These are phyloP conservation scores for Lasioglossum leucozonium DNA, from an alignment of 2,888 invertebrate genomes.

Conservation along the genomic window DNA sequence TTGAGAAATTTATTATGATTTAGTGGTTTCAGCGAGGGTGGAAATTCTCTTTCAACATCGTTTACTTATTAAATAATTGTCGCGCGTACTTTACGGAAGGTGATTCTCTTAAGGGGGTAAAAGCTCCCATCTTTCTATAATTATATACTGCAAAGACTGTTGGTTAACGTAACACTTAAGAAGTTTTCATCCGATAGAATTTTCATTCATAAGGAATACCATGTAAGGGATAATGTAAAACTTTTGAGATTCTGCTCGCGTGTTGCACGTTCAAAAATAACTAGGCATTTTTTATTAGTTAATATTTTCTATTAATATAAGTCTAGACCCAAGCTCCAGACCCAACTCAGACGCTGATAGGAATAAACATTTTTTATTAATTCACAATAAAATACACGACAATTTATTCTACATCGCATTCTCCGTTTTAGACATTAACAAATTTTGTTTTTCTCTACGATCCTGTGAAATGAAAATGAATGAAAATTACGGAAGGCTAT, in stretches of 20 bases:
- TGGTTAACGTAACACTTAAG: not conserved
- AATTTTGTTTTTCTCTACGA: no score
- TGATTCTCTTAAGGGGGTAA: not conserved
- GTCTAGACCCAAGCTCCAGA: no score
- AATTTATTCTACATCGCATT: no score
- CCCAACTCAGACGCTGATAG: no score
- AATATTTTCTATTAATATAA: not conserved
- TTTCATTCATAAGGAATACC: not conserved
- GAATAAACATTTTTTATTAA: no score
- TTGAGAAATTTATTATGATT: not conserved
- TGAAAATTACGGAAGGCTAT: no score
- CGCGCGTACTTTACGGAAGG: not conserved
- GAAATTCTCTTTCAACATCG: not conserved
- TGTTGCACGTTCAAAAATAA: no score
- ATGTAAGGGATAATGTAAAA: not conserved
- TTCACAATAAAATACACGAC: no score
- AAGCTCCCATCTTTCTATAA: not conserved
- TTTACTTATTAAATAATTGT: not conserved
- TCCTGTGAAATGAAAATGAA: no score
- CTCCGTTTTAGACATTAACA: no score
- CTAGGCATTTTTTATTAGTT: not conserved
- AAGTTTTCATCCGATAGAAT: not conserved
- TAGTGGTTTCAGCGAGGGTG: not conserved
- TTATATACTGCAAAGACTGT: not conserved
- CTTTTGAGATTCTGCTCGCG: not conserved